Evolutionary conservation across 2,113 vertebrate species (phyloP).

Genomic region (Podarcis muralis): DNA sequence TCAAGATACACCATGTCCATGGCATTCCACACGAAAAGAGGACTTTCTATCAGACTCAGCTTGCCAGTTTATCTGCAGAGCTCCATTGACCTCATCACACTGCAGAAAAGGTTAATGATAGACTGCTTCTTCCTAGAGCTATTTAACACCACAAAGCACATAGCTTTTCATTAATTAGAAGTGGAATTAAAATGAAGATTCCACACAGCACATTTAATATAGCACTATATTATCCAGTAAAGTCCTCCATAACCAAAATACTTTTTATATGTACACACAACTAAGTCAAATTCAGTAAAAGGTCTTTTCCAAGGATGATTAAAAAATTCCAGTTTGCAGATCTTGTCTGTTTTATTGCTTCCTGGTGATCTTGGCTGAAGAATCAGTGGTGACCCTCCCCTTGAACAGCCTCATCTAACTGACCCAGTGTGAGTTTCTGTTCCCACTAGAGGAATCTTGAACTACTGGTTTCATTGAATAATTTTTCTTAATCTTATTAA

Average conservation of each 20-base stretch:
- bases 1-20: too few species aligned
- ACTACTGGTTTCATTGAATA: too few species aligned
- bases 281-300: background rate
- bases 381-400: background rate
- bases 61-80: background rate
- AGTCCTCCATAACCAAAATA: background rate
- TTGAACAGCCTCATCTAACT: background rate
- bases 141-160: background rate
- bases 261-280: background rate
- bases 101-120: background rate
- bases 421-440: too few species aligned
- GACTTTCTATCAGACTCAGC: background rate
- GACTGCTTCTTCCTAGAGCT: background rate
- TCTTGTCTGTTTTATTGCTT: background rate
- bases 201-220: background rate
- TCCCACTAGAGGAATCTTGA: too few species aligned
- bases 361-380: background rate
- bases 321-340: background rate
- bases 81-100: background rate
- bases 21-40: background rate
- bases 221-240: background rate
- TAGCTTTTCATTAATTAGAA: background rate
- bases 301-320: background rate
- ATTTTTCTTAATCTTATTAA: too few species aligned
- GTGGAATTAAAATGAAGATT: background rate